These are phyloP conservation scores for Tiliacea citrago DNA, from an alignment of 2,888 invertebrate genomes.

Conservation along the genomic window DNA sequence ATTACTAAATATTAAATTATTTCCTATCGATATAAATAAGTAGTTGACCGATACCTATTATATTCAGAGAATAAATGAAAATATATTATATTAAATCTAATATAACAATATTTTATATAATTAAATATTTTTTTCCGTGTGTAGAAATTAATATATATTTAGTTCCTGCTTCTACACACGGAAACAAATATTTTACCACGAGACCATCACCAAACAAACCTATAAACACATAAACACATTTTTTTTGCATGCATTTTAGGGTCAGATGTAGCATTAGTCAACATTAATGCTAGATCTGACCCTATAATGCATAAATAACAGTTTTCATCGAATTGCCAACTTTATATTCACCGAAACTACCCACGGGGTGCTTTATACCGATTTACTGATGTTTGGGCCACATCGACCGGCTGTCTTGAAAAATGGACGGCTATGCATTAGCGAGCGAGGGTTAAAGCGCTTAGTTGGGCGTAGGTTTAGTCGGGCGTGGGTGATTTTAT, in stretches of 20 bases:
- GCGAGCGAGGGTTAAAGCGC: slow-evolving; percentile 79
- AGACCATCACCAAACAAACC: slow-evolving; percentile 11
- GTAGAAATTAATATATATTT: too few species aligned
- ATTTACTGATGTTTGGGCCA: slow-evolving; percentile 82
- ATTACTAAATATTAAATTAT: too few species aligned
- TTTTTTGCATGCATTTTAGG: slow-evolving; percentile 54
- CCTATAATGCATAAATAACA: slow-evolving; percentile 65
- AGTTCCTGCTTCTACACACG: too few species aligned
- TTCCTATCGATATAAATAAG: too few species aligned
- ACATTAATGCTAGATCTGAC: slow-evolving; percentile 52
- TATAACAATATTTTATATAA: too few species aligned
- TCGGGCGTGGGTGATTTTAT: slow-evolving; percentile 73
- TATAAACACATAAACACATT: slow-evolving; percentile 62
- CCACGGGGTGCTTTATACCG: slow-evolving; percentile 79
- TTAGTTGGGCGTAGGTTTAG: slow-evolving; percentile 72
- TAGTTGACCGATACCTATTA: too few species aligned
- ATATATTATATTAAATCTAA: too few species aligned
- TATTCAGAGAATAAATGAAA: too few species aligned
- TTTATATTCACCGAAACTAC: slow-evolving; percentile 70
- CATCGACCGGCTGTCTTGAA: slow-evolving; percentile 80
- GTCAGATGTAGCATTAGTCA: too few species aligned
- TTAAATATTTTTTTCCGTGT: too few species aligned
- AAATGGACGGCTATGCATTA: slow-evolving; percentile 84
- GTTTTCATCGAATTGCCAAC: slow-evolving; percentile 65
- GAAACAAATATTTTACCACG: background rate